phyloP scores from a whole-genome alignment of 1,140 invertebrate species.

The Rhopalosiphum maidis region DNA sequence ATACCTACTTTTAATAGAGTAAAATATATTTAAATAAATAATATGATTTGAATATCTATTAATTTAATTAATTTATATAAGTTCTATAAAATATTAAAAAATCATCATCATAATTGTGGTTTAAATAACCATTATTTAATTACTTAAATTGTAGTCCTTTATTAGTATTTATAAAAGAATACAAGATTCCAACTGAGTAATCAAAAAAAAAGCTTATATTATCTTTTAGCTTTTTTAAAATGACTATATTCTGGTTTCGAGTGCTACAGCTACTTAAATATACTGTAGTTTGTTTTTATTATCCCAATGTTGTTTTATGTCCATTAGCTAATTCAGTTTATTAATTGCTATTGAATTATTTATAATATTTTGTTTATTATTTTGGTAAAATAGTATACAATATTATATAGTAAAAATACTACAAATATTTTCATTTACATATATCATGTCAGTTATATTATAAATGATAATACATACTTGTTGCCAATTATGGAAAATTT shows the following conservation, averaged over 20 bases:
- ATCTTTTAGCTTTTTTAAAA: not conserved
- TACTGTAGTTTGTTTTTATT: not conserved
- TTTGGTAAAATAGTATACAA: not conserved
- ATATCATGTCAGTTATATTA: not conserved
- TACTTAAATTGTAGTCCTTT: not conserved
- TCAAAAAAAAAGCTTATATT: not conserved
- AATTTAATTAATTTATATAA: too few relatives aligned
- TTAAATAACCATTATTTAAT: not conserved
- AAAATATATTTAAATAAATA: too few relatives aligned
- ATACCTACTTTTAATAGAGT: too few relatives aligned
- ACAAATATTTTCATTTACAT: not conserved
- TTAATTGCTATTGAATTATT: not conserved
- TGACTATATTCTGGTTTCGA: not conserved
- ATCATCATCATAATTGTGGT: not conserved
- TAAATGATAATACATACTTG: not conserved
- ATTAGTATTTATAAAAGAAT: not conserved
- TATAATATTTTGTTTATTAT: conserved; percentile 20
- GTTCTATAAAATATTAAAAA: not conserved
- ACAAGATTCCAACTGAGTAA: not conserved
- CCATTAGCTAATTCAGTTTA: conserved; percentile 1
- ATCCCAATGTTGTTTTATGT: not conserved
- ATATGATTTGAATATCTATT: not conserved
- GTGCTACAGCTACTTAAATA: not conserved
- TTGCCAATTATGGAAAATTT: not conserved
- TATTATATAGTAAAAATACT: not conserved